phyloP scores from a whole-genome alignment of 2,888 invertebrate species.

The Lasius platythorax region DNA sequence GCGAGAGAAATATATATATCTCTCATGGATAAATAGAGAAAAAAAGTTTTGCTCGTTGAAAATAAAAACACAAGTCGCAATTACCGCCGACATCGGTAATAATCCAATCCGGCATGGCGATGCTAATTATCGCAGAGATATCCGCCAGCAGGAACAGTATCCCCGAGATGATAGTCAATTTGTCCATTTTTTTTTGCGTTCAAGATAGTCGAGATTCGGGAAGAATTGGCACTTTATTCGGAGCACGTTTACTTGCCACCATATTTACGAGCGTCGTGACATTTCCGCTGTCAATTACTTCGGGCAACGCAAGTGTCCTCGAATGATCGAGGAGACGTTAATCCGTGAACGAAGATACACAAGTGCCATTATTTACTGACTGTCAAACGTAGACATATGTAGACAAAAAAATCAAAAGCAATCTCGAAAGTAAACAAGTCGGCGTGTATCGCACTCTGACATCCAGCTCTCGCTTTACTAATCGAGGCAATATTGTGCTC shows the following conservation, averaged over 20 bases:
- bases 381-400: background rate
- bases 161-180: conserved; percentile 96
- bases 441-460: background rate
- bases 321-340: background rate
- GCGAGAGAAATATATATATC: background rate
- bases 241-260: background rate
- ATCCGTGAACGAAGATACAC: background rate
- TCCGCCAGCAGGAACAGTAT: conserved; percentile 97
- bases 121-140: conserved; percentile 96
- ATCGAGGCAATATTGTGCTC: background rate
- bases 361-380: background rate
- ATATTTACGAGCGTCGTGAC: conserved; percentile 17
- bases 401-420: background rate
- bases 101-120: conserved; percentile 98
- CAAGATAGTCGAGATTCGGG: background rate
- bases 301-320: background rate
- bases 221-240: conserved; percentile 16
- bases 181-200: conserved; percentile 90
- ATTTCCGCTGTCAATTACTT: background rate
- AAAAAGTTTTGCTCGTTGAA: too few species aligned
- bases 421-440: conserved; percentile 8
- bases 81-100: conserved; percentile 97
- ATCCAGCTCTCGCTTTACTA: background rate
- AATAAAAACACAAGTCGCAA: conserved; percentile 24
- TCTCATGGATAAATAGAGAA: background rate